Evolutionary conservation across 2,113 vertebrate genomes (phyloP).

Genomic region (Entelurus aequoreus): DNA sequence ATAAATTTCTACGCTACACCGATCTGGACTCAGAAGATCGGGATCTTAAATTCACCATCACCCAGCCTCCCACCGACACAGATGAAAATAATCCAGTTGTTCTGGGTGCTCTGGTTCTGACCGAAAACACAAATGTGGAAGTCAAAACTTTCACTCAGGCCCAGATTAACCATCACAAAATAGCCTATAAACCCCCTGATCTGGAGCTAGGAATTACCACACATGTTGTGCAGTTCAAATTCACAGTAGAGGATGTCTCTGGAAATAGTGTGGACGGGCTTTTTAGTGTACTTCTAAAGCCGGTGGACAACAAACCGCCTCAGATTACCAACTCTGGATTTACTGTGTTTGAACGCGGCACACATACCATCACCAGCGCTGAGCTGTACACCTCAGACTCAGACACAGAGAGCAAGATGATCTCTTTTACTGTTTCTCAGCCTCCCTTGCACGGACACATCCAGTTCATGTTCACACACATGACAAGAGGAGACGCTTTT

Average conservation of each 20-base stretch:
- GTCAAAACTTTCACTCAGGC: conserved; percentile 89
- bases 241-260: conserved; percentile 82
- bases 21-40: conserved; percentile 91
- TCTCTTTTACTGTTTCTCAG: conserved; percentile 83
- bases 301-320: conserved; percentile 90
- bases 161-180: conserved; percentile 95
- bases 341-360: conserved; percentile 75
- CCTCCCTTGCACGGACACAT: conserved; percentile 80
- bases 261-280: conserved; percentile 77
- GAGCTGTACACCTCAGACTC: conserved; percentile 84
- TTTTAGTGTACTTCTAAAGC: conserved; percentile 86
- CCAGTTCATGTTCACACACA: conserved; percentile 67
- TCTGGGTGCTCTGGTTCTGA: conserved; percentile 82
- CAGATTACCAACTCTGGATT: conserved; percentile 91
- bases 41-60: conserved; percentile 82
- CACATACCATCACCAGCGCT: conserved; percentile 72
- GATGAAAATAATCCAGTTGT: conserved; percentile 80
- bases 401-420: conserved; percentile 78
- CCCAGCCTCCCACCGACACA: conserved; percentile 80
- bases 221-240: conserved; percentile 84
- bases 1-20: conserved; percentile 82
- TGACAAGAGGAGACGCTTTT: conserved; percentile 78
- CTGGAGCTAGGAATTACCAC: conserved; percentile 86
- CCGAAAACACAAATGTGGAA: conserved; percentile 76
- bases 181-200: conserved; percentile 85